Conservation (phyloP, 2,888 invertebrate species). For the Eupithecia pulchellata region DNA sequence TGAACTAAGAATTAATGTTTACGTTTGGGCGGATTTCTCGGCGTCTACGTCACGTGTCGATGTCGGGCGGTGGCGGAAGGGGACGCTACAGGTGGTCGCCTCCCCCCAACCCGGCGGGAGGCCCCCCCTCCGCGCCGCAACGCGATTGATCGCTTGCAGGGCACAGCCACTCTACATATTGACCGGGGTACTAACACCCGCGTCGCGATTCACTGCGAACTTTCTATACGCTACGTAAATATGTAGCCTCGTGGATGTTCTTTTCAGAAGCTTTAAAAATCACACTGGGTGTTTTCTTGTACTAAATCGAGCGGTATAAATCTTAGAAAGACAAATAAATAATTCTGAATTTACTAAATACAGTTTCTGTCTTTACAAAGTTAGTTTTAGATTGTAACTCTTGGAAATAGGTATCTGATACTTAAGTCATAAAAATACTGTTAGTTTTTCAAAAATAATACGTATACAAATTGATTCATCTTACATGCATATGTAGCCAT, state of each 20-base stretch:
- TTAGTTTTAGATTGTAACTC: background rate
- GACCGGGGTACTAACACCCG: conserved; percentile 81
- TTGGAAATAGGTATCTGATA: background rate
- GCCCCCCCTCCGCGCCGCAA: conserved; percentile 61
- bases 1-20: conserved; percentile 85
- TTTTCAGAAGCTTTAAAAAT: conserved; percentile 21
- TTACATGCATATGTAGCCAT: background rate
- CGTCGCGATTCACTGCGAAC: conserved; percentile 74
- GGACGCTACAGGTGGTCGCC: conserved; percentile 77
- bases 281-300: conserved; percentile 2
- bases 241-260: conserved; percentile 46
- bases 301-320: background rate
- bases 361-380: background rate
- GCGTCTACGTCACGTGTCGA: conserved; percentile 84
- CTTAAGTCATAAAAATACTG: background rate
- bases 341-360: background rate
- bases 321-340: background rate
- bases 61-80: conserved; percentile 57
- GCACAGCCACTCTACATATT: conserved; percentile 84
- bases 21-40: conserved; percentile 84
- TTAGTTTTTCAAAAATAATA: background rate
- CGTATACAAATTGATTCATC: background rate
- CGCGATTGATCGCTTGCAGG: conserved; percentile 82
- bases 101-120: conserved; percentile 46
- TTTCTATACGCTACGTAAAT: conserved; percentile 69